Evolutionary conservation across 2,113 vertebrate species (phyloP), one percentile per base, ranked within the genome.

Genomic region (Nycticorax nycticorax): DNA sequence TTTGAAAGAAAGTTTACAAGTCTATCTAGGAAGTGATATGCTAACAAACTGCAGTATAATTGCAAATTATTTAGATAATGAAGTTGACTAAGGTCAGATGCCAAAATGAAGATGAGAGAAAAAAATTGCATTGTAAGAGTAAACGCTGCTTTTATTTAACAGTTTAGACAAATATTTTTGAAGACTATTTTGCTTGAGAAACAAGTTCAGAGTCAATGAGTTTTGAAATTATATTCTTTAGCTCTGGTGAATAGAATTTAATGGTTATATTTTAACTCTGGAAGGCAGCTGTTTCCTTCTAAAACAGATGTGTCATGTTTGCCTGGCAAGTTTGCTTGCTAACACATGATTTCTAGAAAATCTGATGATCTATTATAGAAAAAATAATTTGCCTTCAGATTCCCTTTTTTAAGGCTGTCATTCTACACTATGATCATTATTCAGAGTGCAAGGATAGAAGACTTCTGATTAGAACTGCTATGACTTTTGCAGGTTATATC

Each of bases 1-100:
- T 59, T 33, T 56, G 24, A 74, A 62, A 80, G 19, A 45, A 75
- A 60, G 9, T 56, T 86, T 19, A 55, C 19, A 88, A 85, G 9
- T 69, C 30, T 63, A 10, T 76, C 26, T 60, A 45, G 35, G 43
- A 94, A 89, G 67, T 77, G 41, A 60, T 93, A 84, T 41, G 39
- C 35, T 59, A 93, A 81, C 59, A 68, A 32, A 20, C 22, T 85
- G 28, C 80, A 90, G 89, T 88, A 83, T 16, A 92, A 69, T 74
- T 85, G 48, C 48, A 93, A 83, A 81, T 88, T 92, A 85, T 93
- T 94, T 96, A 91, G 47, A 77, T 67, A 30, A 35, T 30, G 74
- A 60, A 32, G 33, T 30, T 47, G n/a, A 28, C 55, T 91, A 83
- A 77, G 57, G 76, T 88, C 39, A 47, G 52, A 88, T 74, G 63